Evolutionary conservation across 2,797 vertebrate genomes (phyloP), one percentile per base, ranked within the genome.

Genomic region (Lophius americanus): DNA sequence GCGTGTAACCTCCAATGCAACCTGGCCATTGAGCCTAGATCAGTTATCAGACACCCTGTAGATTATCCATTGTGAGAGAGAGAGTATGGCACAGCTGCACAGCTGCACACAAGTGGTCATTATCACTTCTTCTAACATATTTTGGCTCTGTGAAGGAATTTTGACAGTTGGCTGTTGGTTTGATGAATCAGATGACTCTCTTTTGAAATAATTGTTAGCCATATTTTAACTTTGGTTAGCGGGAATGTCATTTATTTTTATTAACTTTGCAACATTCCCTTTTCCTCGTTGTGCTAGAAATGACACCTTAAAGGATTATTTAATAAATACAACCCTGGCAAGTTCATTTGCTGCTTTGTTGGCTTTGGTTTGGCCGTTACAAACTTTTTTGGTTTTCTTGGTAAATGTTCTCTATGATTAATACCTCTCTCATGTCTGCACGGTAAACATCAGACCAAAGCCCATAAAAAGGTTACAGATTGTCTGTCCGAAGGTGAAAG

Each of bases 21-120:
- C 51, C 48, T 43, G 48, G 64, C 56, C 63, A 63, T 51, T 60
- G 75, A 82, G 76, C 81, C 73, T 75, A 62, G 62, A 76, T 79
- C 76, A 79, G 81, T 56, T 73, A 68, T 71, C 68, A 80, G 72
- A 70, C 55, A 35, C 46, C 61, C 51, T 65, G 6, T 61, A 12
- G 46, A 48, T 50, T 39, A 79, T 37, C 50, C 56, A 12, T 14
- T 35, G 64, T 39, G 43, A 73, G 60, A 73, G 51, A 68, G 43
- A 64, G 41, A 64, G 41, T 36, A 51, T 12, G 12, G 13, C 50
- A 52, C 69, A 69, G 63, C 37, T 38, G 37, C 76, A 63, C 53
- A 80, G 63, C 71, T 55, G 61, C 64, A 78, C 69, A 75, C 68
- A 76, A 69, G 64, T 10, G 13, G 62, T 60, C 9, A 23, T 79